These are phyloP conservation scores for Aleiodes leptofemur DNA, from an alignment of 2,888 invertebrate species.

Conservation along the genomic window DNA sequence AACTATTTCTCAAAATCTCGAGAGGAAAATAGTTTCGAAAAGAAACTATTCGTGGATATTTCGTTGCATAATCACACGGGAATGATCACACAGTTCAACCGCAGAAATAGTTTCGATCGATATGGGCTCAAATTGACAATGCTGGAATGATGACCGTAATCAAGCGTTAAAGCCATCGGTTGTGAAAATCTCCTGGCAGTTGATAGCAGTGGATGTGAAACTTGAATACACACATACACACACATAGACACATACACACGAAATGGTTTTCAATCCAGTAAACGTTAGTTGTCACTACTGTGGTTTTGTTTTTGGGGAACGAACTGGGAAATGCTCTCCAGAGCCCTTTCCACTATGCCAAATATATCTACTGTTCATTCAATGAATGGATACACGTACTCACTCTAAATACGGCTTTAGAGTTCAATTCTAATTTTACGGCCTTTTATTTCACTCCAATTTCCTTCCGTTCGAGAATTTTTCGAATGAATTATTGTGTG, in stretches of 20 bases:
- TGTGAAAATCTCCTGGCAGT: background rate
- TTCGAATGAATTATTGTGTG: background rate
- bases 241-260: no score
- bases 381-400: constrained; percentile 11
- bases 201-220: background rate
- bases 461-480: background rate
- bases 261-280: constrained; percentile 1
- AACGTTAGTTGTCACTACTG: constrained; percentile 19
- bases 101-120: background rate
- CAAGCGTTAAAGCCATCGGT: constrained; percentile 20
- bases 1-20: background rate
- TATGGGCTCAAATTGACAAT: background rate
- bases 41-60: no score
- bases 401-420: background rate
- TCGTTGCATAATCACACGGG: background rate
- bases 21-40: background rate
- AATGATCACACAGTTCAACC: background rate
- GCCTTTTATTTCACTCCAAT: background rate
- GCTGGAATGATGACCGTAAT: constrained; percentile 13
- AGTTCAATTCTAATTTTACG: background rate
- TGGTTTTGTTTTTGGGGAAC: constrained; percentile 13
- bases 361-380: constrained; percentile 13
- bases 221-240: background rate
- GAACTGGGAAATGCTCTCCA: constrained; percentile 18
- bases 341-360: constrained; percentile 15